These are phyloP conservation scores for Halichoeres trimaculatus DNA, from an alignment of 2,113 vertebrate genomes.

Conservation along the genomic window DNA sequence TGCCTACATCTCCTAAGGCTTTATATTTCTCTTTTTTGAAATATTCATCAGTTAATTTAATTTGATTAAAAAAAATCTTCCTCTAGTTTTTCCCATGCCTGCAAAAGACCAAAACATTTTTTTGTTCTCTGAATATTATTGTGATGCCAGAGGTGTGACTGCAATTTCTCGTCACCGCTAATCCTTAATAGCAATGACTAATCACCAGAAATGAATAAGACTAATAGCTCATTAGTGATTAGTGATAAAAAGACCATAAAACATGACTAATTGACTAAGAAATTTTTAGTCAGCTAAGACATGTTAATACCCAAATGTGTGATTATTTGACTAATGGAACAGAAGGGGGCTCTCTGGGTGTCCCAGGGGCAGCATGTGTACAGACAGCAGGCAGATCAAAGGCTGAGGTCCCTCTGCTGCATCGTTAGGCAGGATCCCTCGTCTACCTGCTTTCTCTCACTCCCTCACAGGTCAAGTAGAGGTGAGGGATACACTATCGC, in stretches of 20 bases:
- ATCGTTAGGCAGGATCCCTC: constrained; percentile 59
- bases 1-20: not conserved
- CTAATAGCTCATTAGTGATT: constrained; percentile 46
- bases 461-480: constrained; percentile 65
- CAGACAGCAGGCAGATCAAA: constrained; percentile 66
- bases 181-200: constrained; percentile 38
- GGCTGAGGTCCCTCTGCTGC: constrained; percentile 42
- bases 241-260: constrained; percentile 20
- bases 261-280: constrained; percentile 48
- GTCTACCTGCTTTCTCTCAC: constrained; percentile 52
- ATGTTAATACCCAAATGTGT: constrained; percentile 27
- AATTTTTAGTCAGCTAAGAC: constrained; percentile 25
- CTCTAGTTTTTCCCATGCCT: not conserved
- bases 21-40: not conserved
- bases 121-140: constrained; percentile 31
- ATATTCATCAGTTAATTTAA: constrained; percentile 1
- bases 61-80: not conserved
- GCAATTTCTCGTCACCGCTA: constrained; percentile 21
- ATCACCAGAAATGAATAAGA: constrained; percentile 51
- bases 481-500: constrained; percentile 68
- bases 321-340: constrained; percentile 53
- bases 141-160: constrained; percentile 35
- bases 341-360: constrained; percentile 32
- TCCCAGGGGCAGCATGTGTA: constrained; percentile 48
- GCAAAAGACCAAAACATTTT: constrained; percentile 26